Conservation (phyloP, 1,140 invertebrate genomes). For the Aphelenchoides avenae region DNA sequence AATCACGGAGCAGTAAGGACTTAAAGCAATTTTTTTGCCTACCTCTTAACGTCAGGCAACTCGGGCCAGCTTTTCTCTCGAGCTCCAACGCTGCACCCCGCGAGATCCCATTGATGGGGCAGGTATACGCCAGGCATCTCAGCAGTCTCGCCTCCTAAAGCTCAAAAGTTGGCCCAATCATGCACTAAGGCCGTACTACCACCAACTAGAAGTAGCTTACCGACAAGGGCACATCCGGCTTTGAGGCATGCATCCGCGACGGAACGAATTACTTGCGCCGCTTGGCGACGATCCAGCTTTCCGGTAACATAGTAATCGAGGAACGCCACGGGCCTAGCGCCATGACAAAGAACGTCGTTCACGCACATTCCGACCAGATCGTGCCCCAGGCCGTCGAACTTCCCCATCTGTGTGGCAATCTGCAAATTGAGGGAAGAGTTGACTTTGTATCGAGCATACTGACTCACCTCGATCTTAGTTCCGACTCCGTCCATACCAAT, state of each 20-base stretch:
- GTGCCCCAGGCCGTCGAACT: conserved; percentile 80
- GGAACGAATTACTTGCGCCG: conserved; percentile 74
- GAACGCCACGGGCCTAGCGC: conserved; percentile 89
- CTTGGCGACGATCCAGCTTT: conserved; percentile 72
- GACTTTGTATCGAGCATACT: conserved; percentile 19
- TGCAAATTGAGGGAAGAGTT: conserved; percentile 59
- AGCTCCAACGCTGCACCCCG: conserved; percentile 83
- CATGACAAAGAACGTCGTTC: conserved; percentile 88
- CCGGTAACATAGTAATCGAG: conserved; percentile 93
- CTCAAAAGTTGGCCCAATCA: conserved; percentile 5
- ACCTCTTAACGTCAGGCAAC: conserved; percentile 31
- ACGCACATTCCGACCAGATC: conserved; percentile 97
- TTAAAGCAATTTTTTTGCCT: conserved; percentile 11
- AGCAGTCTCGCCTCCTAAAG: conserved; percentile 82
- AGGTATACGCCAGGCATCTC: conserved; percentile 92
- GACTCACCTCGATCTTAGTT: conserved; percentile 79
- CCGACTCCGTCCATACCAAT: conserved; percentile 94
- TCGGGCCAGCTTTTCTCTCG: conserved; percentile 26
- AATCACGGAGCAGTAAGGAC: not conserved
- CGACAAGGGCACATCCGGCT: conserved; percentile 82
- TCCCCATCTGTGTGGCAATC: conserved; percentile 74
- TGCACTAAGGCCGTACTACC: conserved; percentile 66
- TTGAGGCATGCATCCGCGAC: conserved; percentile 78
- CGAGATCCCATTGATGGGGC: conserved; percentile 81
- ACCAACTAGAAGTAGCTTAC: conserved; percentile 64